These are phyloP conservation scores for Megaceryle maxima DNA, from an alignment of 2,113 vertebrate genomes.

Conservation along the genomic window DNA sequence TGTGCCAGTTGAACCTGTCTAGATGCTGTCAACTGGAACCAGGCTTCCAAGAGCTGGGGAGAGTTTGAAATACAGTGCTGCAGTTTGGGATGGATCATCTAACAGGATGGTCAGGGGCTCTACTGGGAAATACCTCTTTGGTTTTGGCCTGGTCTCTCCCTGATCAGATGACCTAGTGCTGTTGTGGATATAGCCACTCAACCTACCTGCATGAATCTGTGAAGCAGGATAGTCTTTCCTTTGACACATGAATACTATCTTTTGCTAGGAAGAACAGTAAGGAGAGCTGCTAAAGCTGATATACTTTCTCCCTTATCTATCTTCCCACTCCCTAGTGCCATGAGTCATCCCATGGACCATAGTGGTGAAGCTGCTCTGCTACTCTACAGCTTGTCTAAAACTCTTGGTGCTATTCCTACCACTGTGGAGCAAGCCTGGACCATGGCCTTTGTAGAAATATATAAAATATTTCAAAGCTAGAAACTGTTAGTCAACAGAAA, in stretches of 20 bases:
- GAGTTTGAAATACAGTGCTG: background rate
- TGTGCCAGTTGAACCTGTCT: background rate
- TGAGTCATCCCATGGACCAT: accelerated
- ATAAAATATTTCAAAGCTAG: background rate
- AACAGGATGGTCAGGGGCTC: background rate
- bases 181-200: background rate
- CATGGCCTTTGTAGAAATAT: background rate
- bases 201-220: too few relatives aligned
- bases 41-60: background rate
- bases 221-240: background rate
- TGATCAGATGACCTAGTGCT: too few relatives aligned
- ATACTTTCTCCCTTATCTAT: background rate
- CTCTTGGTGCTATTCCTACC: background rate
- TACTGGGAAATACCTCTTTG: background rate
- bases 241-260: background rate
- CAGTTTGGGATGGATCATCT: background rate
- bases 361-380: background rate
- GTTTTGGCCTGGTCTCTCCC: background rate
- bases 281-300: background rate
- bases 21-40: background rate
- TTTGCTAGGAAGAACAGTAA: background rate
- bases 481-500: background rate
- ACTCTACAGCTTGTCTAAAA: background rate
- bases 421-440: background rate
- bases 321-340: background rate